Percentiles rank a stretch among this genome's conserved stretches.
Conservation (phyloP, 2,113 vertebrate species). For the Cyanocitta stelleri region DNA sequence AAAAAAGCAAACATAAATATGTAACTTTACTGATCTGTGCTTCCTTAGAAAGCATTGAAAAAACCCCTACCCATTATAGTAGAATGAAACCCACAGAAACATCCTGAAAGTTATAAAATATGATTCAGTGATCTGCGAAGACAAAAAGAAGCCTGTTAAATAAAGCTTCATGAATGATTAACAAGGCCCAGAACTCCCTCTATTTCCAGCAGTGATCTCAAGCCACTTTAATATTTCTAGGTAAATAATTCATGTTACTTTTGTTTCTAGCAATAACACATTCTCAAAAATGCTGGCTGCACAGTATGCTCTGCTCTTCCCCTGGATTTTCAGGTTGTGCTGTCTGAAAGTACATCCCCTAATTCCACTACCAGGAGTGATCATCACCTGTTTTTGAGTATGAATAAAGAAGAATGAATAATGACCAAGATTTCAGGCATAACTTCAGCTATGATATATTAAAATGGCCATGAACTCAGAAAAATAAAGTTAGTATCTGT, state of each 20-base stretch:
- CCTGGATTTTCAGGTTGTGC: neutral
- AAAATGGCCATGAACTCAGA: neutral
- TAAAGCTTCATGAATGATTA: slow-evolving; percentile 26
- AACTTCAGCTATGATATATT: neutral
- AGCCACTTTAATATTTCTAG: slow-evolving; percentile 14
- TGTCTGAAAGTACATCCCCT: neutral
- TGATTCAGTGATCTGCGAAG: neutral
- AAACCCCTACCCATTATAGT: neutral
- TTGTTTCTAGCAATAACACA: slow-evolving; percentile 18
- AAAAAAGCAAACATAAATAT: neutral
- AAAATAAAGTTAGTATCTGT: neutral
- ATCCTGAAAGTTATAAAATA: neutral
- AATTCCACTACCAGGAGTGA: neutral
- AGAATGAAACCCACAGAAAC: neutral
- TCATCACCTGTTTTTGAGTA: neutral
- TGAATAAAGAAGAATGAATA: neutral
- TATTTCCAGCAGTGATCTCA: slow-evolving; percentile 7
- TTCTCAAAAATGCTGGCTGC: neutral
- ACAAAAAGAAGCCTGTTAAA: slow-evolving; percentile 24
- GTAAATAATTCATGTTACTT: slow-evolving; percentile 51
- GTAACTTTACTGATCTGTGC: neutral
- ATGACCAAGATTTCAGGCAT: neutral
- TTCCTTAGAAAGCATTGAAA: neutral
- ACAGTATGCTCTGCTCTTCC: neutral
- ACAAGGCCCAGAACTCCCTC: neutral